Evolutionary conservation across 2,888 invertebrate species (phyloP), one percentile per base, ranked within the genome.

Genomic region (Lacanobia wlatinum): DNA sequence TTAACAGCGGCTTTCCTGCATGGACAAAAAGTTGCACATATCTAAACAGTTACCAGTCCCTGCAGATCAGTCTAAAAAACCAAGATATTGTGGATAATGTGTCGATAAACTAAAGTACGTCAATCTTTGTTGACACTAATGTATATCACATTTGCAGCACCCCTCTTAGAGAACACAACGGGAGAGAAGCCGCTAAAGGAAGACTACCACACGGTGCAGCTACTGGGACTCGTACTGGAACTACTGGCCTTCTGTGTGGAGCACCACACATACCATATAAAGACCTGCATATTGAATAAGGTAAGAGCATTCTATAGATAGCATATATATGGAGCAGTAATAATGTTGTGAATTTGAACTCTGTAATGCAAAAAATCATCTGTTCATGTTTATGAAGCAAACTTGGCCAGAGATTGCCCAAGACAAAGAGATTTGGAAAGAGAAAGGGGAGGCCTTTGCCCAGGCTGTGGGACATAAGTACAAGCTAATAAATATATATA

Each of bases 181-280:
- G 98, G 98, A 78, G 99, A 99, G 88, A 98, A 98, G 89, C 99
- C 99, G 8, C 97, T 98, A 80, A 98, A 98, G 92, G 99, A 99
- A 95, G 99, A 99, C 94, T 99, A 99, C 94, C 98, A 98, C 95
- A 99, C 99, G 70, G 99, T 99, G 85, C 99, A 99, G 96, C 97
- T 99, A 82, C 96, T 99, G 83, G 99, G 99, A 70, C 97, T 99
- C 85, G 99, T 99, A 81, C 96, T 99, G 88, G 99, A 99, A 94
- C 97, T 99, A 87, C 96, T 99, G 83, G 98, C 99, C 55, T 99
- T 99, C 96, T 99, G 99, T 96, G 99, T 99, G 63, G 99, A 99
- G 94, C 99, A 99, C 96, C 99, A 99, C 96, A 98, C 99, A 74
- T 99, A 99, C 96, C 99, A 99, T 96, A 99, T 99, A 95, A 99